Percentiles rank a stretch among this genome's conserved stretches.
Conservation (phyloP, 2,797 vertebrate species). For the Lacerta bilineata region DNA sequence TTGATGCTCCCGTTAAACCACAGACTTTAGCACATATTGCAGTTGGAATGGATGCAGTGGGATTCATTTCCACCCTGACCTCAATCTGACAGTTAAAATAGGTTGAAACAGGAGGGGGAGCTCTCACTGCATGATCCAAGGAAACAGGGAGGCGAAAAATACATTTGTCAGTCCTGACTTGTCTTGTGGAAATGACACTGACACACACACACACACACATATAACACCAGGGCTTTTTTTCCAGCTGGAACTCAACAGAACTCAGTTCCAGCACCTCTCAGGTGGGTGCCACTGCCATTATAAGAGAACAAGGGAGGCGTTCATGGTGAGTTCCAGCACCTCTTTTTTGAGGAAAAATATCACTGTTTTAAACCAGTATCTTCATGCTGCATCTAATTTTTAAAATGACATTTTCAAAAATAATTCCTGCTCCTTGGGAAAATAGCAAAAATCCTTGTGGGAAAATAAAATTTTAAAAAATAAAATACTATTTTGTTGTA, state of each 20-base stretch:
- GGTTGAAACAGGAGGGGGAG: constrained; percentile 38
- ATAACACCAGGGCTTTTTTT: too few species aligned
- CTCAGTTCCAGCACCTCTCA: too few species aligned
- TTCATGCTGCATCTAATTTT: not conserved
- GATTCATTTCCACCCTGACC: constrained; percentile 25
- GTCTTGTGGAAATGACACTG: not conserved
- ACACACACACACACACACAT: too few species aligned
- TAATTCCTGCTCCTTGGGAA: not conserved
- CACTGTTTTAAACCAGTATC: not conserved
- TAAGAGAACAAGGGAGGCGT: too few species aligned
- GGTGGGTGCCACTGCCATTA: too few species aligned
- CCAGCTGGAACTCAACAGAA: too few species aligned
- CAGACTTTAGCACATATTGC: not conserved
- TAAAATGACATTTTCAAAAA: not conserved
- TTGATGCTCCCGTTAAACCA: not conserved
- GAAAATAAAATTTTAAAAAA: not conserved
- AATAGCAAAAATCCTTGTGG: not conserved
- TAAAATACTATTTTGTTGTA: not conserved
- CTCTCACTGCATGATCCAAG: constrained; percentile 33
- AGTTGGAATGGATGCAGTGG: not conserved
- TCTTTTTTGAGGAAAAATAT: too few species aligned
- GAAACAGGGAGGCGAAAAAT: not conserved
- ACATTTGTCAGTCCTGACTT: not conserved
- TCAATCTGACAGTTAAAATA: constrained; percentile 37
- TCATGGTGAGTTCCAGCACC: too few species aligned